Conservation (phyloP, 2,797 vertebrate species). For the Hydrocynus forskahlii region DNA sequence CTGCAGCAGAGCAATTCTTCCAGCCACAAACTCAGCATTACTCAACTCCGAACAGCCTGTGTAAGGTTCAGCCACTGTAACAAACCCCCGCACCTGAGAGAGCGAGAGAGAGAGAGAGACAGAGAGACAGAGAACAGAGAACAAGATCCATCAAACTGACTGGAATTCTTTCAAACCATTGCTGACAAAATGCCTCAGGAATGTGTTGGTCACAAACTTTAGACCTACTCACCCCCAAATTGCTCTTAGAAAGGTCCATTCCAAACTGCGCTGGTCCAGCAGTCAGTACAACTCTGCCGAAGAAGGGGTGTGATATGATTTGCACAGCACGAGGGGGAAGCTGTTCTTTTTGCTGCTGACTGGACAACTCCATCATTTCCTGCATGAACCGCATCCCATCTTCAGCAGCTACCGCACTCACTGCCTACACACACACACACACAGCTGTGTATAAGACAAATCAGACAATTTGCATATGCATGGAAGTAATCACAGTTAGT, state of each 20-base stretch:
- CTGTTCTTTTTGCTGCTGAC: conserved; percentile 98
- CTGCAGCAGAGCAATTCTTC: conserved; percentile 93
- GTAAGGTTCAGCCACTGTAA: conserved; percentile 92
- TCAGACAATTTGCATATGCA: too few species aligned
- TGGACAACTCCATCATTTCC: conserved; percentile 99
- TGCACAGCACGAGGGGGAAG: conserved; percentile 96
- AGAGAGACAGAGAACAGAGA: neutral
- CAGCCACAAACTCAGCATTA: conserved; percentile 87
- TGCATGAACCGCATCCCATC: conserved; percentile 99
- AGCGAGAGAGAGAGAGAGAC: neutral
- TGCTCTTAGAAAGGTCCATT: conserved; percentile 91
- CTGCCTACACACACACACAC: conserved; percentile 77
- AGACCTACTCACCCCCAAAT: conserved; percentile 84
- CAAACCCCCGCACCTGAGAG: conserved; percentile 90
- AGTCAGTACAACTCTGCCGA: conserved; percentile 95
- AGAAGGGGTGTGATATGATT: conserved; percentile 95
- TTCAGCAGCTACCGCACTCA: conserved; percentile 93
- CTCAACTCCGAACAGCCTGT: conserved; percentile 91
- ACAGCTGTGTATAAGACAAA: too few species aligned
- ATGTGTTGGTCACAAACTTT: neutral
- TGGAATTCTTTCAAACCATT: conserved; percentile 36
- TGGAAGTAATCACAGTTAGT: too few species aligned
- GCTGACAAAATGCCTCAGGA: neutral
- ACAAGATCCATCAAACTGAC: neutral
- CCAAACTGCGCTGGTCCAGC: conserved; percentile 98